phyloP scores from a whole-genome alignment of 2,797 vertebrate genomes.

The Rhodeus uyekii region DNA sequence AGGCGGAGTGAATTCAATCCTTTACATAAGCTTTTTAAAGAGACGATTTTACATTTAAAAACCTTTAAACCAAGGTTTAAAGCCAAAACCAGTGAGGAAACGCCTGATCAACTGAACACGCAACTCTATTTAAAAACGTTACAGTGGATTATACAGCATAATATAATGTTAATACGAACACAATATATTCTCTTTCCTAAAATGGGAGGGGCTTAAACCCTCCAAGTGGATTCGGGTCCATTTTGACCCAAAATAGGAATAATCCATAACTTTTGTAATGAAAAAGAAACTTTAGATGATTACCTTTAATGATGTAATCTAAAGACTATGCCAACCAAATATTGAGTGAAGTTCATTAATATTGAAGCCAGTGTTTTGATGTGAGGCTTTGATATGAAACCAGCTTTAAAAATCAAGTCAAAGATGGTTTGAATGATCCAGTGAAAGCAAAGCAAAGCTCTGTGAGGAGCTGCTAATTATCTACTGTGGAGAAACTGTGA shows the following conservation, averaged over 20 bases:
- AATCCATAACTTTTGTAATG: neutral
- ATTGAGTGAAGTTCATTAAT: neutral
- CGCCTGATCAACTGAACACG: neutral
- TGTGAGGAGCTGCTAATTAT: neutral
- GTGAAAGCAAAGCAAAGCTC: neutral
- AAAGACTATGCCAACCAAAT: neutral
- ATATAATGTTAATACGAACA: neutral
- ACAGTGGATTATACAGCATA: neutral
- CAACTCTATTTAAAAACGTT: neutral
- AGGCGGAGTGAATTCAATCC: too few species aligned
- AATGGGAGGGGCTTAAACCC: neutral
- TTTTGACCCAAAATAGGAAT: neutral
- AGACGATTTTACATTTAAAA: neutral
- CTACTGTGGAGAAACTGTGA: constrained; percentile 21
- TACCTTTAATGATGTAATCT: neutral
- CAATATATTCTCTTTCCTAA: neutral
- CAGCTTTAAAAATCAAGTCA: neutral
- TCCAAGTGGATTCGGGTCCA: too few species aligned
- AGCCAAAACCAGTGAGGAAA: neutral
- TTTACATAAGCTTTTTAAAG: too few species aligned
- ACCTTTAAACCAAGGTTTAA: neutral
- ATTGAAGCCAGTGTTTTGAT: neutral
- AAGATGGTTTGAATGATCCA: neutral
- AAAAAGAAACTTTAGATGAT: neutral
- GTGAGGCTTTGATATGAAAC: neutral